Evolutionary conservation across 1,140 invertebrate genomes (phyloP), one percentile per base, ranked within the genome.

Genomic region (Cydia splendana): DNA sequence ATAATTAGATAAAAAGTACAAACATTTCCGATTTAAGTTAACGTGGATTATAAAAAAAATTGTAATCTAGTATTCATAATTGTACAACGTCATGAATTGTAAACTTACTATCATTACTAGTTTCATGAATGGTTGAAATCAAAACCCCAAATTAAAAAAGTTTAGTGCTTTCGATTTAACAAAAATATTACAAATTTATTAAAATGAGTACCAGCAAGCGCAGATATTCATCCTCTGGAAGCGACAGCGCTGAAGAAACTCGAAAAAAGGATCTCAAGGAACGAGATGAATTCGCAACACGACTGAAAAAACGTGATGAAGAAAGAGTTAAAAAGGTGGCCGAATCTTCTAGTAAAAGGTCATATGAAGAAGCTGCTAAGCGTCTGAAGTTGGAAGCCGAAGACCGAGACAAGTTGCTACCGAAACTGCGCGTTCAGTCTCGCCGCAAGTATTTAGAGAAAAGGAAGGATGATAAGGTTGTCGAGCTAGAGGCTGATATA

Each of bases 401-500:
- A 83, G 97, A 98, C 85, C 94, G 96, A 76, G 96, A 98, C 69
- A 97, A 97, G 91, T 94, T 99, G 65, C 94, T 99, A 65, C 98
- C 98, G 13, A 96, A 97, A 84, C 88, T 99, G 10, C 94, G 99
- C 71, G 94, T 98, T 20, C 97, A 99, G 89, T 99, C 98, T 0
- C 95, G 99, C 45, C 94, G 98, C 75, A 97, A 98, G 87, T 99
- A 99, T 93, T 94, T 99, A 77, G 96, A 97, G 81, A 99, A 99
- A 92, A 94, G 99, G 74, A 98, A 99, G 94, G 97, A 97, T 75
- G 98, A 99, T 85, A 99, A 99, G 94, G 95, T 99, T 53, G 95
- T 96, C n/a, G 98, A 99, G 90, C 93, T 99, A 51, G 98, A 99
- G 94, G 97, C 96, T 24, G 98, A 99, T 87, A 97, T 99, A 75